A percentile compares a stretch with the other conserved stretches of the same genome.
These are phyloP conservation scores for Psilopsiagon aurifrons DNA, from an alignment of 2,113 vertebrate species.

Conservation along the genomic window DNA sequence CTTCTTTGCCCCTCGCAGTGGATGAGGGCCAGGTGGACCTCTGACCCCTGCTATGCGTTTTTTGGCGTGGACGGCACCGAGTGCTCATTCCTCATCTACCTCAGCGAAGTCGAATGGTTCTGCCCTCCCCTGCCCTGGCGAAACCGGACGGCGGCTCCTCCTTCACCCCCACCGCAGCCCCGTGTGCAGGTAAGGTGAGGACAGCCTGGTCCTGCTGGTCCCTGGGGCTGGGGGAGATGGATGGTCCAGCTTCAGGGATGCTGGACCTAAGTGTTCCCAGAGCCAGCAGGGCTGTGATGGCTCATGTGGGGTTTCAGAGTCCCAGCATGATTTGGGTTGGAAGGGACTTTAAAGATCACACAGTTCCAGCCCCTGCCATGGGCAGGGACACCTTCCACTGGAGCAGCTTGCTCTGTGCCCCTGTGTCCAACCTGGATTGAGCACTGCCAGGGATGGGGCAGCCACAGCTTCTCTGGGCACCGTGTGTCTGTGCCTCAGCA, in stretches of 20 bases:
- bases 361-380: rapidly evolving
- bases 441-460: background rate
- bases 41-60: constrained; percentile 95
- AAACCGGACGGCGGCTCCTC: constrained; percentile 77
- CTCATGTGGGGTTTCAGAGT: rapidly evolving
- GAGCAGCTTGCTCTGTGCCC: background rate
- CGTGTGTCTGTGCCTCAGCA: no score
- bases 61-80: constrained; percentile 96
- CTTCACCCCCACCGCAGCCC: constrained; percentile 72
- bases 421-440: rapidly evolving
- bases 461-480: background rate
- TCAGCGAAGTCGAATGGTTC: constrained; percentile 98
- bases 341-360: background rate
- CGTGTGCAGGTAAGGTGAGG: constrained; percentile 78
- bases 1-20: constrained; percentile 80
- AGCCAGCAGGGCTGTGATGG: rapidly evolving
- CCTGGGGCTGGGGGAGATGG: rapidly evolving
- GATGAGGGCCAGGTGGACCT: constrained; percentile 97
- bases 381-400: background rate
- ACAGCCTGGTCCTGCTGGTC: background rate
- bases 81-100: constrained; percentile 96
- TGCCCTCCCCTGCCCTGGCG: constrained; percentile 92
- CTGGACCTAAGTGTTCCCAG: background rate
- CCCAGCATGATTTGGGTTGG: background rate
- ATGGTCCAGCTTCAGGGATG: rapidly evolving